A percentile compares a stretch with the other conserved stretches of the same genome.
These are phyloP conservation scores for Cygnus olor DNA, from an alignment of 2,797 vertebrate genomes.

Conservation along the genomic window DNA sequence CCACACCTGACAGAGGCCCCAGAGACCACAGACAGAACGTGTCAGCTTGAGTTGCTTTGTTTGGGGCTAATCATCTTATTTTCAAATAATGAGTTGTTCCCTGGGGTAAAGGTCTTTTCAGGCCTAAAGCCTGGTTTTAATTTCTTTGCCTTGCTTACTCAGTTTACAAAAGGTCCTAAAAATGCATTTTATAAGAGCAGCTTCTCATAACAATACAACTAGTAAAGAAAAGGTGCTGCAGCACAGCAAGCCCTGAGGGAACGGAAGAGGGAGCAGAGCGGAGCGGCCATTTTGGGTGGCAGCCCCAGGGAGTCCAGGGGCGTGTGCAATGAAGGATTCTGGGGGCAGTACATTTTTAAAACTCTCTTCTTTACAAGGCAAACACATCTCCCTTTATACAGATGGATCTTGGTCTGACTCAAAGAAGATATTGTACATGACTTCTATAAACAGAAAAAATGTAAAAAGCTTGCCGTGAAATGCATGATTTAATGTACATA, in stretches of 20 bases:
- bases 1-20: background rate
- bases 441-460: conserved; percentile 18
- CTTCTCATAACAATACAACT: background rate
- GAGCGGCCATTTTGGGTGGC: no score
- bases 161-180: background rate
- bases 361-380: background rate
- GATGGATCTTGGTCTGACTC: conserved; percentile 18
- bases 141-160: background rate
- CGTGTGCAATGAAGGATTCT: rapidly evolving
- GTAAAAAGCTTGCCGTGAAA: background rate
- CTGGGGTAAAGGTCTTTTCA: background rate
- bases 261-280: no score
- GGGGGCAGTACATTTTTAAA: background rate
- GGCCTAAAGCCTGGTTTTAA: background rate
- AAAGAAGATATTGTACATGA: background rate
- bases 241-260: background rate
- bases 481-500: conserved; percentile 40
- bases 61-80: background rate
- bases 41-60: background rate
- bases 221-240: background rate
- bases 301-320: background rate
- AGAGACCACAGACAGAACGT: background rate
- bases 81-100: background rate
- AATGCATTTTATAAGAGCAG: background rate
- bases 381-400: background rate